phyloP scores from a whole-genome alignment of 2,113 vertebrate species.

The Oryzias celebensis region DNA sequence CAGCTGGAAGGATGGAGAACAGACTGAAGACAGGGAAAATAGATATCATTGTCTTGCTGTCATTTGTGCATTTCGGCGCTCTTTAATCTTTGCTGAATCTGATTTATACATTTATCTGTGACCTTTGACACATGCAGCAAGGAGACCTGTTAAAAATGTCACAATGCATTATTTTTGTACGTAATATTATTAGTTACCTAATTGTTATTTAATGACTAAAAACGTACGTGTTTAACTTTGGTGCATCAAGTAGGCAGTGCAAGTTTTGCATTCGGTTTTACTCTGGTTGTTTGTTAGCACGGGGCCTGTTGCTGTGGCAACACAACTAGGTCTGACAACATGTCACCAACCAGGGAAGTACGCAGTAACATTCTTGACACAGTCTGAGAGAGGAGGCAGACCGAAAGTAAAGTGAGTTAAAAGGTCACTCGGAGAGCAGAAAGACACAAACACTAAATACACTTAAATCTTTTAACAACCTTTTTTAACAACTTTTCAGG shows the following conservation, averaged over 20 bases:
- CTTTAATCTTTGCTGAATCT: constrained; percentile 22
- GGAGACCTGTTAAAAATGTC: rapidly evolving
- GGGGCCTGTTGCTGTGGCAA: too few species aligned
- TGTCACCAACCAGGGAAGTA: too few species aligned
- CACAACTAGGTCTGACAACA: too few species aligned
- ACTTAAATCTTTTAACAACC: too few species aligned
- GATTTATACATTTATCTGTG: constrained; percentile 8
- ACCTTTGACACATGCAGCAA: constrained; percentile 21
- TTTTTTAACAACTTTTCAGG: neutral
- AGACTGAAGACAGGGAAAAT: constrained; percentile 48
- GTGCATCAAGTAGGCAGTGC: too few species aligned
- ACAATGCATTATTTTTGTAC: neutral
- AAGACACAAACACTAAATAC: neutral
- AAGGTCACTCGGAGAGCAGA: neutral
- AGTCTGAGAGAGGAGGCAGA: neutral
- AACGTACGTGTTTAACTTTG: too few species aligned
- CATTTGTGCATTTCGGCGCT: constrained; percentile 35
- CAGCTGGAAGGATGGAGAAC: constrained; percentile 64
- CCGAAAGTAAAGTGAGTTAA: neutral
- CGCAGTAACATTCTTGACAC: too few species aligned
- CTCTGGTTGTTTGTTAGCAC: too few species aligned
- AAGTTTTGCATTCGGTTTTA: too few species aligned
- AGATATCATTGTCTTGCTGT: constrained; percentile 54
- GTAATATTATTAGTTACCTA: too few species aligned
- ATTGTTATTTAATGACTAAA: too few species aligned